Conservation (phyloP, 2,888 invertebrate species). For the Psylliodes chrysocephalus region DNA sequence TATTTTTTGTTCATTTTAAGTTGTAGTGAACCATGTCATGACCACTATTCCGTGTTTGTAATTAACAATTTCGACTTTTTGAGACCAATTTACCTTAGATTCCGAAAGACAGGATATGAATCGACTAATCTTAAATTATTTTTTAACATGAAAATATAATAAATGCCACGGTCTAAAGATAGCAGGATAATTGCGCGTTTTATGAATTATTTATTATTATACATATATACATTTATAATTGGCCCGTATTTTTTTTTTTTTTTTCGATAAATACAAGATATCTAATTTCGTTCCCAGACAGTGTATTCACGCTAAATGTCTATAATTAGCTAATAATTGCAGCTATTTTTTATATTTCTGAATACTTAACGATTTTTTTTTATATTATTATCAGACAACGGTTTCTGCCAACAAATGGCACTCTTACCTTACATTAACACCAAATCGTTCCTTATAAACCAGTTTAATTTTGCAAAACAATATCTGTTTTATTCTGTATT, state of each 20-base stretch:
- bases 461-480: no score
- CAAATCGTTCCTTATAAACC: no score
- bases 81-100: conserved; percentile 34
- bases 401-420: no score
- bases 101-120: conserved; percentile 44
- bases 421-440: no score
- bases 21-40: conserved; percentile 6
- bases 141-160: conserved; percentile 39
- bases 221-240: conserved; percentile 38
- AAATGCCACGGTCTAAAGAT: conserved; percentile 32
- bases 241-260: conserved; percentile 30
- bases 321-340: conserved; percentile 28
- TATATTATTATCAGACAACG: no score
- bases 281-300: conserved; percentile 32
- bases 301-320: conserved; percentile 26
- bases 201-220: conserved; percentile 41
- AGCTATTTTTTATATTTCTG: conserved; percentile 23
- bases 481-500: no score
- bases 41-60: neutral
- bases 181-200: conserved; percentile 31
- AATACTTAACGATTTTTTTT: no score
- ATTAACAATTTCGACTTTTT: conserved; percentile 28
- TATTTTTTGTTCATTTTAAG: no score
- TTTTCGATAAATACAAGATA: conserved; percentile 34
- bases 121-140: conserved; percentile 40